Percentiles rank a stretch among this genome's conserved stretches.
Conservation (phyloP, 2,888 invertebrate genomes). For the Halictus quadricinctus region DNA sequence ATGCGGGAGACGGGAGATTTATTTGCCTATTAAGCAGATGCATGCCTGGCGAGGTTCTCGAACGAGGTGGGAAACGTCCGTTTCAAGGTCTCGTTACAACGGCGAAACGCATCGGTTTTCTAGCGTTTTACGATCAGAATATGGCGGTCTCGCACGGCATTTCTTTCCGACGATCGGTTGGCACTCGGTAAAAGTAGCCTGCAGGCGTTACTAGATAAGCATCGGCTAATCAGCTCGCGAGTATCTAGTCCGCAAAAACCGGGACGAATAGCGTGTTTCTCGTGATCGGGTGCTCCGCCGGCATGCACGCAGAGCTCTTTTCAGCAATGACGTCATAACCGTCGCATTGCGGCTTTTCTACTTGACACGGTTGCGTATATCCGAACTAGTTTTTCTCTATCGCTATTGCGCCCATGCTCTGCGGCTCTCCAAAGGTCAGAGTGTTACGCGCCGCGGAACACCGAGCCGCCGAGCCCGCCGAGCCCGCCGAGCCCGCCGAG, state of each 20-base stretch:
- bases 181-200: conserved; percentile 8
- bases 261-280: conserved; percentile 18
- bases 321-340: conserved; percentile 54
- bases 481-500: neutral
- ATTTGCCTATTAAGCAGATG: neutral
- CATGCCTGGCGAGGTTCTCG: neutral
- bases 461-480: neutral
- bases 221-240: conserved; percentile 44
- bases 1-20: neutral
- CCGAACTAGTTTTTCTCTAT: conserved; percentile 51
- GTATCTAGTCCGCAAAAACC: conserved; percentile 18
- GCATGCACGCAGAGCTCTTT: conserved; percentile 49
- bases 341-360: conserved; percentile 62
- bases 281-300: conserved; percentile 21
- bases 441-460: conserved; percentile 12
- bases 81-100: conserved; percentile 2
- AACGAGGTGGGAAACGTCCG: neutral
- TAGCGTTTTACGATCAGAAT: neutral
- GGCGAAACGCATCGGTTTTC: neutral
- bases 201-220: conserved; percentile 42
- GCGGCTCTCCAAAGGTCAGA: conserved; percentile 34
- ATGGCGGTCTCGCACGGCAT: neutral
- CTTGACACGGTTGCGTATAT: conserved; percentile 64
- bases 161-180: neutral
- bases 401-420: neutral